A percentile compares a stretch with the other conserved stretches of the same genome.
Evolutionary conservation across 2,888 invertebrate species (phyloP).

Genomic region (Willowsia nigromaculata): DNA sequence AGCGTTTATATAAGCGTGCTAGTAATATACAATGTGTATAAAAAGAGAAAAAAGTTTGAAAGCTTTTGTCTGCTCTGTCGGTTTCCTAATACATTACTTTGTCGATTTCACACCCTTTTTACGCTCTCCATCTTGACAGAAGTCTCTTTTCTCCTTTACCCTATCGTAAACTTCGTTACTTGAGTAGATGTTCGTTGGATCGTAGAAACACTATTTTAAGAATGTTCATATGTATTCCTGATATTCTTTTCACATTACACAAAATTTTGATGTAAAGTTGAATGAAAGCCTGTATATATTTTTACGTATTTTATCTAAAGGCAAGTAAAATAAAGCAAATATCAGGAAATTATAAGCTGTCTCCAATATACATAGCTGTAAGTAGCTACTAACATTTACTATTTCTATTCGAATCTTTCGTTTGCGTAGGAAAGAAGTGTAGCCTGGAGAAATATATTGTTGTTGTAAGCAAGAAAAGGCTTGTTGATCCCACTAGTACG

Average conservation of each 20-base stretch:
- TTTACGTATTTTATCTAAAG: background rate
- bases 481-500: too few relatives aligned
- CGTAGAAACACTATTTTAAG: conserved; percentile 4
- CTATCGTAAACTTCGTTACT: conserved; percentile 35
- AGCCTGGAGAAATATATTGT: too few relatives aligned
- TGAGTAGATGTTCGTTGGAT: conserved; percentile 29
- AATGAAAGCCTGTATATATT: background rate
- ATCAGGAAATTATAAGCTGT: too few relatives aligned
- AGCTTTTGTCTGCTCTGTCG: conserved; percentile 69
- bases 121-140: conserved; percentile 73
- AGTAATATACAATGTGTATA: background rate
- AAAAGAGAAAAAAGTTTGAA: conserved; percentile 53
- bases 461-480: too few relatives aligned
- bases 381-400: too few relatives aligned
- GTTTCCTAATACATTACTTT: conserved; percentile 74
- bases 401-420: too few relatives aligned
- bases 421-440: too few relatives aligned
- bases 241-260: background rate
- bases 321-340: too few relatives aligned
- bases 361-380: too few relatives aligned
- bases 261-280: background rate
- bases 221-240: background rate
- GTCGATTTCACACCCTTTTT: conserved; percentile 75
- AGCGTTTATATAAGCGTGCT: background rate
- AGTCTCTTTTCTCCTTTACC: conserved; percentile 59